Conservation (phyloP, 1,140 invertebrate genomes). For the Meloidogyne chitwoodi region DNA sequence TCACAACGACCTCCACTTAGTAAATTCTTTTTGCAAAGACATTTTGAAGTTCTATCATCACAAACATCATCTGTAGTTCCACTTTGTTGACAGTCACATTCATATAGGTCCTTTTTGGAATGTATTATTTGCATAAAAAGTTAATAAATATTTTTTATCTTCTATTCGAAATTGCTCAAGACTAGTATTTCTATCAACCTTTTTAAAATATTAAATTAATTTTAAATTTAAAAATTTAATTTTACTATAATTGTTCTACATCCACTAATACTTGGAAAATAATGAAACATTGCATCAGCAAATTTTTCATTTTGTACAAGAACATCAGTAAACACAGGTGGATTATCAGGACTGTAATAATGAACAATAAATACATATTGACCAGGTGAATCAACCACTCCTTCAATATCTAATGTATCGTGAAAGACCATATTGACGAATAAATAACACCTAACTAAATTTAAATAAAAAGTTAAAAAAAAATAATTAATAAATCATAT, state of each 20-base stretch:
- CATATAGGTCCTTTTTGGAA: conserved; percentile 56
- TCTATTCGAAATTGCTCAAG: conserved; percentile 49
- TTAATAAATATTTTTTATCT: conserved; percentile 58
- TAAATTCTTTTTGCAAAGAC: conserved; percentile 74
- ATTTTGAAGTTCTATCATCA: conserved; percentile 78
- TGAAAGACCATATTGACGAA: too few species aligned
- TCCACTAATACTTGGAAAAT: conserved; percentile 77
- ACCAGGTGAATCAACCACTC: conserved; percentile 66
- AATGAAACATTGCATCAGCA: conserved; percentile 69
- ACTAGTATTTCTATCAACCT: conserved; percentile 29
- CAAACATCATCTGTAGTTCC: conserved; percentile 87
- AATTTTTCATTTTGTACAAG: conserved; percentile 77
- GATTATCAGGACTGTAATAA: conserved; percentile 87
- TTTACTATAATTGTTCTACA: conserved; percentile 74
- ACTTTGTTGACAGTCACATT: conserved; percentile 77
- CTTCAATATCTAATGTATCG: conserved; percentile 61
- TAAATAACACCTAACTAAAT: too few species aligned
- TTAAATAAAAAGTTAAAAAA: too few species aligned
- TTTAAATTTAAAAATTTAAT: not conserved
- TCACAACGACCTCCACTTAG: conserved; percentile 72
- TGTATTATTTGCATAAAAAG: conserved; percentile 66
- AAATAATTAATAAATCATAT: too few species aligned
- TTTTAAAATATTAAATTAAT: not conserved
- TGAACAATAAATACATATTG: conserved; percentile 84
- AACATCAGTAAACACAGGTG: conserved; percentile 72